Conservation (phyloP, 2,797 vertebrate genomes). For the Botia kubotai region DNA sequence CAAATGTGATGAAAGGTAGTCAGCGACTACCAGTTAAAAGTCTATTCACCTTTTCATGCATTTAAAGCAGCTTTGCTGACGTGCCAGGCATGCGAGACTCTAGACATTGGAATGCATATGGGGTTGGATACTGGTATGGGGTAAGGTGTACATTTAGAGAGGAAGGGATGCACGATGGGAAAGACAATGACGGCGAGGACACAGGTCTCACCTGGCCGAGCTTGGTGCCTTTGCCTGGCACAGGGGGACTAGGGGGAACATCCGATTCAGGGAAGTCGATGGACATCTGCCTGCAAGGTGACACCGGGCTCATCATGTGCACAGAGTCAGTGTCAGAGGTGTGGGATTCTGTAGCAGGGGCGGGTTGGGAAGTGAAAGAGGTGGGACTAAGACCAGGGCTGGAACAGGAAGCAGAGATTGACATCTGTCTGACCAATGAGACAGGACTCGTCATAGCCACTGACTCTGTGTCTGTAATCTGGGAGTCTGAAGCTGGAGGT, state of each 20-base stretch:
- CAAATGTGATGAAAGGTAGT: slow-evolving; percentile 8
- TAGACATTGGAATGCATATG: slow-evolving; percentile 52
- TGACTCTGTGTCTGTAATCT: slow-evolving; percentile 58
- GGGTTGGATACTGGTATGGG: slow-evolving; percentile 36
- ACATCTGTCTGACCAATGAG: slow-evolving; percentile 84
- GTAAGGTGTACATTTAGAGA: slow-evolving; percentile 45
- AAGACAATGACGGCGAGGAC: slow-evolving; percentile 54
- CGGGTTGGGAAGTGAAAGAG: slow-evolving; percentile 62
- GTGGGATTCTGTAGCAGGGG: slow-evolving; percentile 67
- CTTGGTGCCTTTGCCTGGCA: slow-evolving; percentile 66
- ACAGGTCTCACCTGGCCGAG: slow-evolving; percentile 76
- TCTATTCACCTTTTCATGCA: slow-evolving; percentile 64
- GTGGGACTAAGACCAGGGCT: slow-evolving; percentile 61
- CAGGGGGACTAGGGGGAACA: slow-evolving; percentile 73
- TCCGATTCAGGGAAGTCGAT: slow-evolving; percentile 88
- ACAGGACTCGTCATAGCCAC: slow-evolving; percentile 69
- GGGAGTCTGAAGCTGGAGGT: slow-evolving; percentile 42
- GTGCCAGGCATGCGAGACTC: slow-evolving; percentile 65
- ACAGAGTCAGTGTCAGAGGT: slow-evolving; percentile 75
- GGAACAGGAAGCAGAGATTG: slow-evolving; percentile 74
- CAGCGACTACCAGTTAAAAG: slow-evolving; percentile 32
- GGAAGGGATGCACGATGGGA: slow-evolving; percentile 39
- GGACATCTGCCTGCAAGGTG: slow-evolving; percentile 90
- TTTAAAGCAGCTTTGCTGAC: slow-evolving; percentile 66
- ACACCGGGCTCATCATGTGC: slow-evolving; percentile 78